Base-by-base conservation (phyloP, 2,888 invertebrate genomes). In the Drymonia ruficornis region DNA sequence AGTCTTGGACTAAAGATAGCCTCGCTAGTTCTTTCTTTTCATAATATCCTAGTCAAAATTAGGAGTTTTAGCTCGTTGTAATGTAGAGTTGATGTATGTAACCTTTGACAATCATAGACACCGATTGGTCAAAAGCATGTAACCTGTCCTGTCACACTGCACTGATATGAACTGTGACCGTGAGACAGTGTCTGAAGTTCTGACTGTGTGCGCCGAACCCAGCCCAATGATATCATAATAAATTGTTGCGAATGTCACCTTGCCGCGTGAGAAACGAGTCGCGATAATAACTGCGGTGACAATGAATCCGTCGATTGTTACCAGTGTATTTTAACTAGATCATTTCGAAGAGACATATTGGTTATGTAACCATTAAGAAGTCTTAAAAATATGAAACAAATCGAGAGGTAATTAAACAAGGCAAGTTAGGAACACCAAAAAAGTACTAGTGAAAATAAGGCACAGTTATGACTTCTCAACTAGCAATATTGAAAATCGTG, bases 191-290 rank as follows among this genome's bases (percentile, higher is more conserved):
- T n/a, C 36, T n/a, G 7, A 36, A 9, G 36, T 36, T 36, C 1
- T 36, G n/a, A n/a, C 36, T 13, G 36, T 36, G 19, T 29, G 29
- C 29, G 29, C 12, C 23, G 7, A 7, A 7, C 23, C 23, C 46
- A 28, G 15, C n/a, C 46, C 9, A 48, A 53, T 63, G 53, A 60
- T 48, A 65, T 63, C 60, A 59, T 61, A 52, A 54, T 52, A 15
- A n/a, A 44, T 40, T 18, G 43, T 56, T 50, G 53, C 59, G 48
- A 69, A 55, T 60, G 60, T 60, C 59, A 65, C 56, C 63, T 69
- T 65, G 23, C 34, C 18, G 38, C 57, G 63, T 60, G 60, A 65
- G 56, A 63, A 59, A 38, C 55, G 40, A 54, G 38, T 45, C 48
- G 38, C 19, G 42, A 46, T 42, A 45, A 48, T 23, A 34, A 34